Base-by-base conservation (phyloP, 2,797 vertebrate species). In the Hylomyscus alleni region DNA sequence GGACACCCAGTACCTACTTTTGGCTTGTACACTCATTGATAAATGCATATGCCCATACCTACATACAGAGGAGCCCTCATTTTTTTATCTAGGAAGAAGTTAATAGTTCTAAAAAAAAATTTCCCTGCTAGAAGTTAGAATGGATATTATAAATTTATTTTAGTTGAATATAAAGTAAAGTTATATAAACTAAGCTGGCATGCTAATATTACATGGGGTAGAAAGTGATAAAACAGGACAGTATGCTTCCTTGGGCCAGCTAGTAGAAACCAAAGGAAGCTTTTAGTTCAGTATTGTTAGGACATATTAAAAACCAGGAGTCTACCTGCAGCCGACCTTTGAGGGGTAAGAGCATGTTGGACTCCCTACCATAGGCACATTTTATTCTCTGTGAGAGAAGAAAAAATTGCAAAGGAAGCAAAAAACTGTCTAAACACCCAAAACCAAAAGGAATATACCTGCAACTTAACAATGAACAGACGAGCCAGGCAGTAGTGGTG, bases 51-150 rank as follows among this genome's bases (percentile, higher is more conserved):
- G 80, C 22, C 52, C 56, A 58, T 40, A 37, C 29, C 44, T 78
- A 17, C 34, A n/a, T 17, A 19, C 29, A 17, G 44, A 78, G 44
- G 47, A 78, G 14, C 13, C 12, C n/a, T 82, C 80, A 40, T 60
- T 60, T 82, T 58, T n/a, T 58, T 58, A 82, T 40, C n/a, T 58
- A 54, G 80, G 80, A 40, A 58, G 54, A 81, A 14, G 50, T 80
- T 98, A 98, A 95, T 97, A 97, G 96, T 97, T 98, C 98, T 98
- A 98, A 98, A 98, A n/a, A n/a, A 98, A 98, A 98, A 98, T 97
- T 98, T 98, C 97, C 98, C 98, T 97, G 97, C 97, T 98, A 98
- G 98, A 98, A 98, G 98, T 98, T 98, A 98, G 98, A 98, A 98
- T 82, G 98, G 98, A 97, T 97, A 97, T 97, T 96, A 98, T 96